Conservation (phyloP, 2,888 invertebrate species). For the Ommatoiulus sabulosus region DNA sequence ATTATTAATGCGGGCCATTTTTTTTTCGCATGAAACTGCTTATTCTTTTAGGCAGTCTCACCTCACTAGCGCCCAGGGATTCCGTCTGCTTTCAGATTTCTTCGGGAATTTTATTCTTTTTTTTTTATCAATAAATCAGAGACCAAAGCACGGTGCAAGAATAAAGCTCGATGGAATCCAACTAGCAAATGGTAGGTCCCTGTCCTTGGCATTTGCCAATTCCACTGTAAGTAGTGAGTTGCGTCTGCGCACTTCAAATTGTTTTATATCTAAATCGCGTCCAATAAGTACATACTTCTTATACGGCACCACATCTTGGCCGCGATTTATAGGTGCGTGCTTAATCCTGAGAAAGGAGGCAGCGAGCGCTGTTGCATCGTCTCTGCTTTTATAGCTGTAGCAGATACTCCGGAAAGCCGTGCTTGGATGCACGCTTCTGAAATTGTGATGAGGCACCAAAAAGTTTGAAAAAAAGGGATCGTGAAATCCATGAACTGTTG, state of each 20-base stretch:
- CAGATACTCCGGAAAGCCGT: not conserved
- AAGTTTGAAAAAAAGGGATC: constrained; percentile 7
- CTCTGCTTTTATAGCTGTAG: not conserved
- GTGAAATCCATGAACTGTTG: not conserved
- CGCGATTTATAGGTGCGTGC: constrained; percentile 37
- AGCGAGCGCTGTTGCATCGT: not conserved
- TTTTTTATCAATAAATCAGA: not conserved
- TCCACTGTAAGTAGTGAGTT: not conserved
- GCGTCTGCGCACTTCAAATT: constrained; percentile 44
- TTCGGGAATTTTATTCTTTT: not conserved
- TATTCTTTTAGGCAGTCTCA: not conserved
- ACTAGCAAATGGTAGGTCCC: constrained; percentile 12
- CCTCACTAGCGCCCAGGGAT: not conserved
- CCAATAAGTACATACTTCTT: constrained; percentile 45
- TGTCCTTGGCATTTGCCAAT: constrained; percentile 41
- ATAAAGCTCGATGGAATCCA: constrained; percentile 1
- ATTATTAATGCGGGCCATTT: not conserved
- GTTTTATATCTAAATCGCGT: constrained; percentile 26
- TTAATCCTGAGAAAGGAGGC: constrained; percentile 24
- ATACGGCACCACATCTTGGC: not conserved
- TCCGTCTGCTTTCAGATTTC: not conserved
- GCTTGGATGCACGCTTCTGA: constrained; percentile 41
- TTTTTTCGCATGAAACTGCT: constrained; percentile 1
- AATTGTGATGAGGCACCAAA: constrained; percentile 37
- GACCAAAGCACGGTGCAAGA: not conserved